A percentile compares a stretch with the other conserved stretches of the same genome.
Conservation (phyloP, 2,797 vertebrate species). For the Morus bassanus region DNA sequence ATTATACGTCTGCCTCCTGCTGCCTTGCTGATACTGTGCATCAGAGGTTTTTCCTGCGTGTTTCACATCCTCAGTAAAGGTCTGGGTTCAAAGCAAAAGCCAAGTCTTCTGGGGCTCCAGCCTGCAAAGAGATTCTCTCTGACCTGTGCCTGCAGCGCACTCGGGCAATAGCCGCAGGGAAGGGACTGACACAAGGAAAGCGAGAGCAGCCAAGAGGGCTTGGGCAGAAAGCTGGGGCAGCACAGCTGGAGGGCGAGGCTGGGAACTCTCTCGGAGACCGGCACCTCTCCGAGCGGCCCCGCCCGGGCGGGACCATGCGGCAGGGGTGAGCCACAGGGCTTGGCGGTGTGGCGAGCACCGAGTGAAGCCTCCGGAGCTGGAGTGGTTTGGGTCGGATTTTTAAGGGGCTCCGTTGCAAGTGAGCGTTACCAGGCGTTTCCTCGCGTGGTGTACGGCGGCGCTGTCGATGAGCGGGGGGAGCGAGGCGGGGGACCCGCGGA, state of each 20-base stretch:
- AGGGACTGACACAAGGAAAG: neutral
- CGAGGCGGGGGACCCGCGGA: neutral
- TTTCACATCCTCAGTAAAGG: neutral
- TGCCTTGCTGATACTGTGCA: neutral
- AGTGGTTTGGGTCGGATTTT: neutral
- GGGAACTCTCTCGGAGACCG: neutral
- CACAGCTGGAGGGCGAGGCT: neutral
- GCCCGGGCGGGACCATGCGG: neutral
- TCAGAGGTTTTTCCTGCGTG: neutral
- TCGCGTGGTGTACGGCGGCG: neutral
- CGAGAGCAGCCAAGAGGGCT: neutral
- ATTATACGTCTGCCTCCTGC: fast-evolving
- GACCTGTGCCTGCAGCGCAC: neutral
- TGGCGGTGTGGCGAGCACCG: neutral
- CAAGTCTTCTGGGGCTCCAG: neutral
- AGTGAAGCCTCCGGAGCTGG: neutral
- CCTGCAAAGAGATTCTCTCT: neutral
- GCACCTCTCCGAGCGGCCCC: neutral
- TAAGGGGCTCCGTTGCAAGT: neutral
- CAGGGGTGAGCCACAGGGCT: neutral
- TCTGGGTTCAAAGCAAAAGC: neutral
- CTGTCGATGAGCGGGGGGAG: neutral
- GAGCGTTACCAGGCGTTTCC: neutral
- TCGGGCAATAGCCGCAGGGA: neutral
- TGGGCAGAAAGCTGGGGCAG: neutral